A percentile compares a stretch with the other conserved stretches of the same genome.
phyloP scores from a whole-genome alignment of 1,140 invertebrate genomes.

The Neodiprion virginianus region DNA sequence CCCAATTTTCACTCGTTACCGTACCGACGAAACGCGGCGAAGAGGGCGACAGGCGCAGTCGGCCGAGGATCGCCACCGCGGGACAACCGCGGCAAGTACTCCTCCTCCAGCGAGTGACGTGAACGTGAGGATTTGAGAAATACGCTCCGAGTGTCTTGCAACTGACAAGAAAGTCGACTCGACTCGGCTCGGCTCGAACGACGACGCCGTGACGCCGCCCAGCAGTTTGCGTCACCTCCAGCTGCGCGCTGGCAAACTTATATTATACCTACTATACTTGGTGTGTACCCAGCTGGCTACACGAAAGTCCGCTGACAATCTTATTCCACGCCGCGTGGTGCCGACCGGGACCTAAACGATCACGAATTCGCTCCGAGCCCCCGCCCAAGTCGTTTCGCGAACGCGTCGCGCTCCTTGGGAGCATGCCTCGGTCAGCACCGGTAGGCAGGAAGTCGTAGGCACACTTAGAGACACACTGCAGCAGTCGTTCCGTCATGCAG shows the following conservation, averaged over 20 bases:
- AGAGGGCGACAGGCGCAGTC: conserved; percentile 34
- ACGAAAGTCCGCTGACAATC: background rate
- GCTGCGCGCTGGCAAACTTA: background rate
- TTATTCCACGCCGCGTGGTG: too few relatives aligned
- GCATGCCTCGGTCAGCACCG: too few relatives aligned
- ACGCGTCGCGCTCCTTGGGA: too few relatives aligned
- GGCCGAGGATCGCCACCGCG: conserved; percentile 19
- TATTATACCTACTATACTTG: conserved; percentile 6
- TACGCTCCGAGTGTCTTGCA: too few relatives aligned
- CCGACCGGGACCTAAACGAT: too few relatives aligned
- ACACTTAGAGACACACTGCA: too few relatives aligned
- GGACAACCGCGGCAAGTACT: conserved; percentile 9
- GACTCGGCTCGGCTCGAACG: conserved; percentile 15
- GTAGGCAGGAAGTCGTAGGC: too few relatives aligned
- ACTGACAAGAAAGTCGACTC: conserved; percentile 23
- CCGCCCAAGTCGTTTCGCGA: too few relatives aligned
- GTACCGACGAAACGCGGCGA: conserved; percentile 28
- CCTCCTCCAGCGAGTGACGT: conserved; percentile 14
- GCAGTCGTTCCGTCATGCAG: background rate
- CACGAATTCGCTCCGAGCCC: too few relatives aligned
- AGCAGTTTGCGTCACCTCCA: conserved; percentile 18
- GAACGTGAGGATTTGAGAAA: background rate
- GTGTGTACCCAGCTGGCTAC: background rate
- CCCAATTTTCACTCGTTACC: conserved; percentile 41
- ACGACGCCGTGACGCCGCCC: conserved; percentile 11